phyloP scores from a whole-genome alignment of 2,888 invertebrate species.

The Rhogogaster chlorosoma region DNA sequence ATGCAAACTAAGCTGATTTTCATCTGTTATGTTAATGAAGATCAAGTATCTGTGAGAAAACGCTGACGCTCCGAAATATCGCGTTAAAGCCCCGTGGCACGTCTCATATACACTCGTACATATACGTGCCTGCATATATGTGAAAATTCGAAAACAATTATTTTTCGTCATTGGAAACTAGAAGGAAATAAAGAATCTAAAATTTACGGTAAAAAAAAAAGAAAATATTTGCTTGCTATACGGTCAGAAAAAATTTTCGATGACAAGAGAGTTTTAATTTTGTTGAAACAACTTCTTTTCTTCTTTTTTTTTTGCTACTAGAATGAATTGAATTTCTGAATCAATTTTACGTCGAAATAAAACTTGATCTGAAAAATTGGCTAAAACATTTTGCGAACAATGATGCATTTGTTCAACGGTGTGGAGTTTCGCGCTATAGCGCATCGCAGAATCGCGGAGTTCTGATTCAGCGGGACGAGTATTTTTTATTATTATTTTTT shows the following conservation, averaged over 20 bases:
- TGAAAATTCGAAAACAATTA: no score
- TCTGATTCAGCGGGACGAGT: neutral
- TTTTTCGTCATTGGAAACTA: neutral
- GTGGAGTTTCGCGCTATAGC: neutral
- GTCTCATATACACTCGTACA: neutral
- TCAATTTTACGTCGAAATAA: no score
- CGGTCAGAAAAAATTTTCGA: no score
- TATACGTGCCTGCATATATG: neutral
- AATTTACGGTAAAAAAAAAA: no score
- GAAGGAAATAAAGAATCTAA: neutral
- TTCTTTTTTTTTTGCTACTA: no score
- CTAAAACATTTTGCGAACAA: neutral
- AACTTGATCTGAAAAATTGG: neutral
- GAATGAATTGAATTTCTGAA: no score
- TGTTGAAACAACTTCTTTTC: no score
- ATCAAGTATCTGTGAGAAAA: neutral
- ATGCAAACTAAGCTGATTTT: conserved; percentile 12
- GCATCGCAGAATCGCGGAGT: neutral
- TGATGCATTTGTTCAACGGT: neutral
- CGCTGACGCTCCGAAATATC: neutral
- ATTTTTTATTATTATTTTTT: neutral
- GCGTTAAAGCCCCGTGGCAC: neutral
- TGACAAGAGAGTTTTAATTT: no score
- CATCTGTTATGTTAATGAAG: neutral
- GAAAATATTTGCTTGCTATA: no score